Percentiles rank a stretch among this genome's conserved stretches.
phyloP scores from a whole-genome alignment of 2,113 vertebrate species.

The Spermophilus dauricus region DNA sequence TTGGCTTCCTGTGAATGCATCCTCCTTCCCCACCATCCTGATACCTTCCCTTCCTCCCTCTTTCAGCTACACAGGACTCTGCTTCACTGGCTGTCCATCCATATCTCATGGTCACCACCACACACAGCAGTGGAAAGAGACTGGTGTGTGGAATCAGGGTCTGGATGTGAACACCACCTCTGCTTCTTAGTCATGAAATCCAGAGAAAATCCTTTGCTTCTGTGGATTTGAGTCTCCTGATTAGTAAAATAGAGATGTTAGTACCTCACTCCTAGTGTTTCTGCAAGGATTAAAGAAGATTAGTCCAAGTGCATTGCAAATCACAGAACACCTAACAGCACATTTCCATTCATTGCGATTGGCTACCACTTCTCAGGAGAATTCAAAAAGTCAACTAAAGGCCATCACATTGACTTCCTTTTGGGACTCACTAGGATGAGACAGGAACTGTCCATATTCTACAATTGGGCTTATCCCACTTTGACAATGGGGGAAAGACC shows the following conservation, averaged over 20 bases:
- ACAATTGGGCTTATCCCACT: slow-evolving; percentile 34
- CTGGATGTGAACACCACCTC: background rate
- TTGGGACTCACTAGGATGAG: background rate
- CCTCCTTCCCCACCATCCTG: background rate
- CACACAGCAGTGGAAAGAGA: background rate
- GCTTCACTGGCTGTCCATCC: background rate
- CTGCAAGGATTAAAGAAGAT: background rate
- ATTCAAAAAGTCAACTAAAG: rapidly evolving
- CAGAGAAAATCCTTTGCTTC: background rate
- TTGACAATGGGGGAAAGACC: background rate
- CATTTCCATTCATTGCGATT: background rate
- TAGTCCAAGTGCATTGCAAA: background rate
- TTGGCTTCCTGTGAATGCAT: background rate
- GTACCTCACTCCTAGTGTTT: background rate
- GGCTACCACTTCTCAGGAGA: background rate
- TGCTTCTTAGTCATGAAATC: background rate
- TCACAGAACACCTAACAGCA: background rate
- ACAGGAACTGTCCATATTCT: slow-evolving; percentile 23
- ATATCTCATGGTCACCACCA: background rate
- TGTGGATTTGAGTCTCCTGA: background rate
- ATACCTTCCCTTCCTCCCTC: background rate
- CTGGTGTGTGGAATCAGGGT: background rate
- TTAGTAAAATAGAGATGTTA: background rate
- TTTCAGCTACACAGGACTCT: background rate
- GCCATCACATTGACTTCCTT: background rate